Evolutionary conservation across 2,888 invertebrate species (phyloP).

Genomic region (Lacanobia wlatinum): DNA sequence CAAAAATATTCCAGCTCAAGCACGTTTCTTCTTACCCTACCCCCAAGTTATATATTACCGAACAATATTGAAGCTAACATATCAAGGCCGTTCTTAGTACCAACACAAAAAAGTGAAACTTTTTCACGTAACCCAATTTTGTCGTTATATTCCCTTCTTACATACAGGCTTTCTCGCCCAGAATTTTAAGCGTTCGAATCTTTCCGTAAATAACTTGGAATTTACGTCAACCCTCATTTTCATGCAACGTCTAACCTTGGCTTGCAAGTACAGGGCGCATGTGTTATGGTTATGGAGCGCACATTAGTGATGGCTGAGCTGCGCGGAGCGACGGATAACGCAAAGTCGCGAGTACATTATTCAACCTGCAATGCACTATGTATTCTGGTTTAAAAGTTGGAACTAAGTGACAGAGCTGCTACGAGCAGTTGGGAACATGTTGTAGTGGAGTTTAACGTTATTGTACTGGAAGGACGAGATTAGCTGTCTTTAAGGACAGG

Average conservation of each 20-base stretch:
- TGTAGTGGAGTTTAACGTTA: slow-evolving; percentile 20
- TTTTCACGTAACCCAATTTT: slow-evolving; percentile 37
- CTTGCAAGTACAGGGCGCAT: slow-evolving; percentile 20
- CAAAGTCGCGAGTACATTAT: slow-evolving; percentile 44
- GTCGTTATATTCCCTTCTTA: slow-evolving; percentile 16
- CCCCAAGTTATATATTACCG: slow-evolving; percentile 35
- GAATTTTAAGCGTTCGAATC: slow-evolving; percentile 27
- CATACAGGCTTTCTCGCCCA: not conserved
- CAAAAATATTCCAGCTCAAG: slow-evolving; percentile 1
- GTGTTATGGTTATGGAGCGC: slow-evolving; percentile 25
- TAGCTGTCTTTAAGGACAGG: not conserved
- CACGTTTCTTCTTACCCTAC: slow-evolving; percentile 7
- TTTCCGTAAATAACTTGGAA: slow-evolving; percentile 12
- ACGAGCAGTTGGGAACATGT: slow-evolving; percentile 16
- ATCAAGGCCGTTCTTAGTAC: slow-evolving; percentile 29
- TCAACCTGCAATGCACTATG: slow-evolving; percentile 36
- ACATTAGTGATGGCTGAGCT: slow-evolving; percentile 59
- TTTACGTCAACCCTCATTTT: slow-evolving; percentile 29
- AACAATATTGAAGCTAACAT: slow-evolving; percentile 37
- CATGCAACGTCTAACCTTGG: slow-evolving; percentile 44
- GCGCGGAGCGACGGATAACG: slow-evolving; percentile 17
- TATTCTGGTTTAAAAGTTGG: slow-evolving; percentile 40
- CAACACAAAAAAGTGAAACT: slow-evolving; percentile 32
- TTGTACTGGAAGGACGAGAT: not conserved
- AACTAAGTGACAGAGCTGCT: slow-evolving; percentile 42